phyloP scores from a whole-genome alignment of 2,888 invertebrate species.

The Alcis repandata region DNA sequence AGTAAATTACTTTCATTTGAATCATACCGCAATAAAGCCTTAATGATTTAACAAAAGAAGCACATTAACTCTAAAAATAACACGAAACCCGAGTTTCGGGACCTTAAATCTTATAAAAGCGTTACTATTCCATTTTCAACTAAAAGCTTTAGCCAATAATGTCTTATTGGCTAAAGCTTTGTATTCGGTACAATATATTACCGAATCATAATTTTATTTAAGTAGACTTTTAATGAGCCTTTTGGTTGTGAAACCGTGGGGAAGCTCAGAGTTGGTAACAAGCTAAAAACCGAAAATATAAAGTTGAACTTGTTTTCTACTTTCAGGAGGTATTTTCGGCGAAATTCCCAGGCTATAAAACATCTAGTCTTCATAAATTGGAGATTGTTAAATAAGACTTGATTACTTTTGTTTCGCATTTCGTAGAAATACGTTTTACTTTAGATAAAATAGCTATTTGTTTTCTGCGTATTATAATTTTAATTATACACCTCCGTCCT shows the following conservation, averaged over 20 bases:
- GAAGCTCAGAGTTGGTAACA: conserved; percentile 27
- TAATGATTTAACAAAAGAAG: conserved; percentile 31
- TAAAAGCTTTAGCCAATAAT: conserved; percentile 36
- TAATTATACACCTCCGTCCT: too few species aligned
- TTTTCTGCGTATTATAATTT: too few species aligned
- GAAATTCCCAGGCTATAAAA: background rate
- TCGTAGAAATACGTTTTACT: background rate
- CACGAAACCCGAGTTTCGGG: conserved; percentile 10
- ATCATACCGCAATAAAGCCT: conserved; percentile 3
- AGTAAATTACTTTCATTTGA: conserved; percentile 12
- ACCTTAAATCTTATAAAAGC: conserved; percentile 15
- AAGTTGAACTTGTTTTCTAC: conserved; percentile 21
- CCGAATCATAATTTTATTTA: conserved; percentile 19
- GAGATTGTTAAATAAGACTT: too few species aligned
- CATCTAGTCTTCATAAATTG: background rate
- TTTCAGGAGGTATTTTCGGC: background rate
- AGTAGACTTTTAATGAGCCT: conserved; percentile 24
- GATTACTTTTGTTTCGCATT: too few species aligned
- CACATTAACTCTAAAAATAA: conserved; percentile 16
- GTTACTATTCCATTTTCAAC: conserved; percentile 21
- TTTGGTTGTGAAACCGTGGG: conserved; percentile 15
- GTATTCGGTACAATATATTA: conserved; percentile 17
- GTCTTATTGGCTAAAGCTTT: too few species aligned
- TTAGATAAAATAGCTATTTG: too few species aligned
- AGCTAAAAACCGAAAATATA: conserved; percentile 24